Base-by-base conservation (phyloP, 2,113 vertebrate species). In the Osmerus eperlanus region DNA sequence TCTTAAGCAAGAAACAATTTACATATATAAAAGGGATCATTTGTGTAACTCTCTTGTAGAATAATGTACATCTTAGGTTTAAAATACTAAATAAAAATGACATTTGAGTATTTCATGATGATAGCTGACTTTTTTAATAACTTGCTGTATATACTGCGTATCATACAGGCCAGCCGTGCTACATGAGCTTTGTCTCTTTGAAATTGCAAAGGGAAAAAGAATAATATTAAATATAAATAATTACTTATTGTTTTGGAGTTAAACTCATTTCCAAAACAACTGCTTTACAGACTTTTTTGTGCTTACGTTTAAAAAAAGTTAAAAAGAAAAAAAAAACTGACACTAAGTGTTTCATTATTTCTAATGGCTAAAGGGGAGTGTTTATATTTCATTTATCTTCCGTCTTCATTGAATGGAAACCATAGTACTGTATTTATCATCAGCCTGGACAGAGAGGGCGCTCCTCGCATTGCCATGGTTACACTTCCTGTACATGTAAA, bases 111-210 rank as follows among this genome's bases (percentile, higher is more conserved):
- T 93, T 92, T 95, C 93, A 92, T 92, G 93, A 94, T 93, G 92
- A 92, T 95, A 96, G 94, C 92, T 94, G 93, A 94, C 91, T 94
- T 94, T 93, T 87, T 87, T 86, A 71, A 86, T 92, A 94, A 81
- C 91, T 94, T 85, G 94, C 95, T 99, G 97, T 99, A 98, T 91
- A 98, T 97, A 95, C 90, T 90, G 94, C 95, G 95, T 94, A 91
- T 90, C 94, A 89, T 85, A 70, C 83, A 87, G 90, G 80, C 93
- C 93, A 89, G 91, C 93, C 94, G 92, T 92, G 92, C 92, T 93
- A 78, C 85, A 94, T 94, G 93, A 94, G 92, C 93, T 92, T 87
- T 83, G n/a, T 90, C 92, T 92, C 91, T 94, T 92, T 94, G 92
- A 94, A 91, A 92, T 93, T 93, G 89, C 93, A 88, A 94, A 83